Evolutionary conservation across 2,888 invertebrate species (phyloP), one percentile per base, ranked within the genome.

Genomic region (Ennomos erosarius): DNA sequence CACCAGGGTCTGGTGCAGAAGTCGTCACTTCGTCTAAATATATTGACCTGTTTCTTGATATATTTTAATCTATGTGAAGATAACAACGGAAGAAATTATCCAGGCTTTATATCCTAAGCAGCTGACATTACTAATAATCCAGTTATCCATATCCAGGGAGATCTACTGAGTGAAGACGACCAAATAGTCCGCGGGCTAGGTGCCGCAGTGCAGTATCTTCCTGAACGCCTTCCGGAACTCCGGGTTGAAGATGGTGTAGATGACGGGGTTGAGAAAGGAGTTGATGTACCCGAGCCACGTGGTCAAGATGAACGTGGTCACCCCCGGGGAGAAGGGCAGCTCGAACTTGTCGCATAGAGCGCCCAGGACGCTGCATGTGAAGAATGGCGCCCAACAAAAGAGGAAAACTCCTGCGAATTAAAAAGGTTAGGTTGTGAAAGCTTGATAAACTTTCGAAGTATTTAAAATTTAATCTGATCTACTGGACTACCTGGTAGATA

Each of bases 231-330:
- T 98, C 69, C 99, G 94, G 93, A 99, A 99, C 87, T 99, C 99
- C 0, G 98, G 98, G 93, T 99, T 99, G 90, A 98, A 97, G 81
- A 98, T 98, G 61, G 98, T 98, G 86, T 98, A 98, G 79, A 98
- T 98, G 71, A 98, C 96, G 9, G 98, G 98, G 90, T 98, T 98
- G 62, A 97, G 96, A 83, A 97, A 97, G 76, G 97, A 97, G 90
- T 98, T 99, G 94, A 99, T 98, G 92, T 99, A 99, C 50, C 99
- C 99, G 59, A 99, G 94, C 99, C 99, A 99, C 34, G 99, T 98
- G 68, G 98, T 98, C 68, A 98, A 93, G 79, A 99, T 96, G 89
- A 99, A 99, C 49, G 96, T 96, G 16, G 97, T 96, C 70, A 98
- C 94, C 26, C 98, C 96, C 0, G 98, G 97, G 67, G 96, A 95